Conservation (phyloP, 2,113 vertebrate genomes). For the Murina feae region DNA sequence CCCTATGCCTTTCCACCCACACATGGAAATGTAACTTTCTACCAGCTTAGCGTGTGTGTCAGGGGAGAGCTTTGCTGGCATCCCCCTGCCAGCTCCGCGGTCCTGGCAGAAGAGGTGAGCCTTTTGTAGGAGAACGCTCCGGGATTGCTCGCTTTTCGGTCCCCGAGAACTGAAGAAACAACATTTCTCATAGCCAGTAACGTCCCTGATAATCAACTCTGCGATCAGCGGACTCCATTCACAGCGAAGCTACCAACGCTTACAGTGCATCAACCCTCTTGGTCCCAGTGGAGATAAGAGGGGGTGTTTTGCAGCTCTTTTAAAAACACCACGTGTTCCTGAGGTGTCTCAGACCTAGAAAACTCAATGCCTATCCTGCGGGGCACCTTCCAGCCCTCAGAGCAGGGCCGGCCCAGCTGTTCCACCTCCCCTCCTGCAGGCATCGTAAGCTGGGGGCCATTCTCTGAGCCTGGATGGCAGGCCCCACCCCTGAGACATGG, state of each 20-base stretch:
- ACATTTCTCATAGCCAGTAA: slow-evolving; percentile 41
- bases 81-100: neutral
- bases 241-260: neutral
- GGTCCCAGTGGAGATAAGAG: neutral
- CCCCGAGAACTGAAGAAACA: slow-evolving; percentile 20
- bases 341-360: neutral
- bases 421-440: accelerated
- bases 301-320: slow-evolving; percentile 7
- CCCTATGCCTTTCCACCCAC: neutral
- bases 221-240: slow-evolving; percentile 33
- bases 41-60: neutral
- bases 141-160: slow-evolving; percentile 38
- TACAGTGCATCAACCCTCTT: slow-evolving; percentile 13
- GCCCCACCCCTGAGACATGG: neutral
- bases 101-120: neutral
- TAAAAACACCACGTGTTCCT: neutral
- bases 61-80: neutral
- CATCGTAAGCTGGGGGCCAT: accelerated
- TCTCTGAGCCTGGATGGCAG: neutral
- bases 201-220: slow-evolving; percentile 55
- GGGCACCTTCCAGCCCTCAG: accelerated
- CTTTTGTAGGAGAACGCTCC: slow-evolving; percentile 13
- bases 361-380: neutral
- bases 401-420: neutral
- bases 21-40: neutral